These are phyloP conservation scores for Agelas oroides DNA, from an alignment of 37 sponge, comb jelly and placozoan species.

Conservation along the genomic window DNA sequence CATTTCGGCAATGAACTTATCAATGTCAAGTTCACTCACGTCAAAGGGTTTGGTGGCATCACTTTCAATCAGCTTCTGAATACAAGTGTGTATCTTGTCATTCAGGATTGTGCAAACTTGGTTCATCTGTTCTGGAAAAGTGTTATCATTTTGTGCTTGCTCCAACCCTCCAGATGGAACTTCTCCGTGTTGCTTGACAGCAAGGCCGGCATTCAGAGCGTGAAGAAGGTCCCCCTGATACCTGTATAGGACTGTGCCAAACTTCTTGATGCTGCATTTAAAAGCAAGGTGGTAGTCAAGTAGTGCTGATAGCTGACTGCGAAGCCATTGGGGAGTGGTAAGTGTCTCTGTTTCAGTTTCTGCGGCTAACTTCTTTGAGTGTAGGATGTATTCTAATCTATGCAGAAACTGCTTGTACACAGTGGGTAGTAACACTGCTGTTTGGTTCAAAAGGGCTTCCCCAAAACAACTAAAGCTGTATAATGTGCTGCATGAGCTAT, in stretches of 20 bases:
- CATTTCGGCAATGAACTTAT: too few relatives aligned
- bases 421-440: background rate
- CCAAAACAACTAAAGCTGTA: too few relatives aligned
- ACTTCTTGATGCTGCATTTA: background rate
- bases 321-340: background rate
- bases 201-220: too few relatives aligned
- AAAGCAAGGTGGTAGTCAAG: background rate
- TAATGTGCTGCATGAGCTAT: too few relatives aligned
- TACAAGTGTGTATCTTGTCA: background rate
- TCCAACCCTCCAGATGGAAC: too few relatives aligned
- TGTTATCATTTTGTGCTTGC: background rate
- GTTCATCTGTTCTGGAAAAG: background rate
- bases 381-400: background rate
- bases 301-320: background rate
- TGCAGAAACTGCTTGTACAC: background rate
- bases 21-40: background rate
- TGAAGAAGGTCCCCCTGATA: background rate
- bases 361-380: background rate
- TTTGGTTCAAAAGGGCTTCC: background rate
- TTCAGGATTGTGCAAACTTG: background rate
- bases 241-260: background rate
- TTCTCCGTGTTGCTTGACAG: too few relatives aligned
- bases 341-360: background rate
- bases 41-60: background rate
- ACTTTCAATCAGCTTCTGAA: background rate